Evolutionary conservation across 2,797 vertebrate genomes (phyloP), one percentile per base, ranked within the genome.

Genomic region (Mallotus villosus): DNA sequence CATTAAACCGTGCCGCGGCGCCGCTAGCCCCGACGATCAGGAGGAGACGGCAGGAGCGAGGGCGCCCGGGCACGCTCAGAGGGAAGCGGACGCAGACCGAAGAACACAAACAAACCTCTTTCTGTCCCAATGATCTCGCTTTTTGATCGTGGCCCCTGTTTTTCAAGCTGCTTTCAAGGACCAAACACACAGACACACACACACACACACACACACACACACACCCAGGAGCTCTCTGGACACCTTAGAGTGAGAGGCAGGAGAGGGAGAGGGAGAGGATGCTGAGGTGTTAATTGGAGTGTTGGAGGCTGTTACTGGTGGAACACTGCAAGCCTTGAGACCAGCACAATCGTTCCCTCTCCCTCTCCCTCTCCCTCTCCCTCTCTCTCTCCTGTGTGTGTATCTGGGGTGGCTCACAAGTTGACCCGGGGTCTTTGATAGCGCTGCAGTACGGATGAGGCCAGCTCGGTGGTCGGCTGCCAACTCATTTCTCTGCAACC

Each of bases 401-500:
- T 37, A 63, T 37, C 16, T 17, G 32, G 62, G 62, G 62, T 63
- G 32, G 63, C 19, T 19, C 21, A 9, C 27, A 7, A 27, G 61
- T 37, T 64, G 61, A 64, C 29, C 37, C 51, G 6, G 61, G 61
- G 32, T 51, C 51, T 49, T 70, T 70, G 67, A 74, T 74, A 37
- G 55, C 46, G 16, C 24, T 46, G 53, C 32, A 24, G 67, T 59
- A 57, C 12, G 37, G 55, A 65, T 19, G 51, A 62, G 49, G 66
- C 60, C 49, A 59, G 37, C 16, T 62, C 58, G 7, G 9, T 57
- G 60, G 61, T 70, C 29, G 17, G n/a, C 67, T 74, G 73, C 73
- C 73, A 70, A 70, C 77, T 78, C 66, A 70, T 76, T 71, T 74
- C 51, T 49, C 55, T 3, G 29, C 74, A 77, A 81, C 79, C 80